Evolutionary conservation across 2,888 invertebrate genomes (phyloP).

Genomic region (Pristionchus japonicus): DNA sequence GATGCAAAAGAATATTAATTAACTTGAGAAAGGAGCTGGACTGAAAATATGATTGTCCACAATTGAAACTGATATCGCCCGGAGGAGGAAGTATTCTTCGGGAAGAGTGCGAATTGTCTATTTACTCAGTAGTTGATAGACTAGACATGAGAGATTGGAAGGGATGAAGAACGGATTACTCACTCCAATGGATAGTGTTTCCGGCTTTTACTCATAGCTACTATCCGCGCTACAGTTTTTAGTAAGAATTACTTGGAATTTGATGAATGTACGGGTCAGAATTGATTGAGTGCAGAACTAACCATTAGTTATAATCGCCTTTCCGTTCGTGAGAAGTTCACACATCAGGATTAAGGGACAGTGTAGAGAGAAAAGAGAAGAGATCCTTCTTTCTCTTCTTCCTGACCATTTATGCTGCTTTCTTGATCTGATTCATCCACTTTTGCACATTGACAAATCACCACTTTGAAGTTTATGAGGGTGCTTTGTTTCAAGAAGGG

Average conservation of each 20-base stretch:
- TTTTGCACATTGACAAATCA: constrained; percentile 43
- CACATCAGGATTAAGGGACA: not conserved
- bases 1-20: not conserved
- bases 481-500: constrained; percentile 27
- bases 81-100: not conserved
- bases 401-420: constrained; percentile 3
- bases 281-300: not conserved
- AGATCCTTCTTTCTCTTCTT: not conserved
- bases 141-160: not conserved
- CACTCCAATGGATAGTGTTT: not conserved
- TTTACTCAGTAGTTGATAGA: constrained; percentile 30
- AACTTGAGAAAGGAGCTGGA: too few relatives aligned
- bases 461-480: constrained; percentile 48
- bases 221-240: not conserved
- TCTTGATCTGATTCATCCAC: not conserved
- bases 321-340: not conserved
- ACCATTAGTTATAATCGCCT: constrained; percentile 13
- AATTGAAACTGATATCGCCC: too few relatives aligned
- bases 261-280: not conserved
- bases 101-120: not conserved
- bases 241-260: not conserved
- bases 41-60: too few relatives aligned
- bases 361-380: not conserved
- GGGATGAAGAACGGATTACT: not conserved
- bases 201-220: too few relatives aligned